phyloP scores from a whole-genome alignment of 1,140 invertebrate species.

The Euura saliciscinereae region DNA sequence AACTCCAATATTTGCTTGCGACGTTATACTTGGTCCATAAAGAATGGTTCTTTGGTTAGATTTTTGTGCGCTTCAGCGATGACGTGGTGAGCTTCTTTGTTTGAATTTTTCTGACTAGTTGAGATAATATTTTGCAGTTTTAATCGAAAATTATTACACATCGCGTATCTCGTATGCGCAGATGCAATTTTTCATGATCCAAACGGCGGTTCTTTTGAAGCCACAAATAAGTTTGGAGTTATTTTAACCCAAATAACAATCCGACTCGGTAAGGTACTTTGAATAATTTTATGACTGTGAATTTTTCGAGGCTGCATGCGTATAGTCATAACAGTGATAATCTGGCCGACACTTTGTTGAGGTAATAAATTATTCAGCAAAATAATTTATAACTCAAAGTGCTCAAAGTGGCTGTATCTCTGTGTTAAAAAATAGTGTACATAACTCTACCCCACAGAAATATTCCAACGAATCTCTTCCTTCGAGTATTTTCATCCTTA shows the following conservation, averaged over 20 bases:
- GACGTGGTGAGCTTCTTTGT: background rate
- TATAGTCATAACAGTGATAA: conserved; percentile 6
- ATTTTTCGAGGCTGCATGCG: background rate
- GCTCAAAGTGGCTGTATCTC: no score
- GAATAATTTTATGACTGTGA: background rate
- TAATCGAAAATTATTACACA: no score
- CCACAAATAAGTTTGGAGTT: background rate
- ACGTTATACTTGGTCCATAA: no score
- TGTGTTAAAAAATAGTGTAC: no score
- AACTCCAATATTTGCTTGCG: no score
- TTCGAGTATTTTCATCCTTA: background rate
- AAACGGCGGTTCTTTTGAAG: background rate
- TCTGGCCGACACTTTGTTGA: background rate
- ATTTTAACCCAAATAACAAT: conserved; percentile 6
- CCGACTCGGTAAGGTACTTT: background rate
- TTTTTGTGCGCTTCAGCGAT: no score
- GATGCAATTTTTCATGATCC: background rate
- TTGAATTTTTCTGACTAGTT: background rate
- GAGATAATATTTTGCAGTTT: no score
- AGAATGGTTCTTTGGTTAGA: no score
- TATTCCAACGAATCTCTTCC: background rate
- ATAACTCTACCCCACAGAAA: no score
- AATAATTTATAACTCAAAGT: background rate
- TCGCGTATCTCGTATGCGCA: background rate
- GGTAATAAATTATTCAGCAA: background rate